Evolutionary conservation across 2,113 vertebrate species (phyloP).

Genomic region (Platycercus adscitus): DNA sequence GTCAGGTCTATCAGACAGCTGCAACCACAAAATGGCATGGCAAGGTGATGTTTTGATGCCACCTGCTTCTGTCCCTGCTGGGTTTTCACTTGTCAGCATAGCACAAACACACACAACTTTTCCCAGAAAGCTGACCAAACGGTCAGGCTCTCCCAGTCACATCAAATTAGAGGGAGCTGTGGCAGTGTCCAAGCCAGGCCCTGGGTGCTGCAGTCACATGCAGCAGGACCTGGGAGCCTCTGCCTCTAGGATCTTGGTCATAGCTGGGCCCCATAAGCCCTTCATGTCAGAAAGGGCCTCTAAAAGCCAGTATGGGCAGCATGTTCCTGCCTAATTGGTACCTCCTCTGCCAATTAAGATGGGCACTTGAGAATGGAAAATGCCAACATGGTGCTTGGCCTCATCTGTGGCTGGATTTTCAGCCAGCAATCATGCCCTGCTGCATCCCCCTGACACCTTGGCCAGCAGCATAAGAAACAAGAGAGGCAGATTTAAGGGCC

Average conservation of each 20-base stretch:
- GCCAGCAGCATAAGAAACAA: conserved; percentile 49
- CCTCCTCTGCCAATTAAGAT: conserved; percentile 30
- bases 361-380: conserved; percentile 25
- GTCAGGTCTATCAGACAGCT: not conserved
- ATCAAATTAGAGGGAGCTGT: not conserved
- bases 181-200: not conserved
- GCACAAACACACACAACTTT: not conserved
- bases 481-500: conserved; percentile 62
- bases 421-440: conserved; percentile 36
- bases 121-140: not conserved
- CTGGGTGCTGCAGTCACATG: not conserved
- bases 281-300: not conserved
- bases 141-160: not conserved
- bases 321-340: not conserved
- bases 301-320: not conserved
- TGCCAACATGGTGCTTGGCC: conserved; percentile 28
- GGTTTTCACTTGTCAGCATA: not conserved
- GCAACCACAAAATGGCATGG: accelerated
- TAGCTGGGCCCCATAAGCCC: not conserved
- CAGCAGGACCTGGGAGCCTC: not conserved
- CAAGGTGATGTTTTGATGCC: not conserved
- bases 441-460: conserved; percentile 33
- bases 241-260: not conserved
- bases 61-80: not conserved
- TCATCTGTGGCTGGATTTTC: conserved; percentile 2